These are phyloP conservation scores for Caenorhabditis sp. DNA, from an alignment of 2,888 invertebrate genomes.

Conservation along the genomic window DNA sequence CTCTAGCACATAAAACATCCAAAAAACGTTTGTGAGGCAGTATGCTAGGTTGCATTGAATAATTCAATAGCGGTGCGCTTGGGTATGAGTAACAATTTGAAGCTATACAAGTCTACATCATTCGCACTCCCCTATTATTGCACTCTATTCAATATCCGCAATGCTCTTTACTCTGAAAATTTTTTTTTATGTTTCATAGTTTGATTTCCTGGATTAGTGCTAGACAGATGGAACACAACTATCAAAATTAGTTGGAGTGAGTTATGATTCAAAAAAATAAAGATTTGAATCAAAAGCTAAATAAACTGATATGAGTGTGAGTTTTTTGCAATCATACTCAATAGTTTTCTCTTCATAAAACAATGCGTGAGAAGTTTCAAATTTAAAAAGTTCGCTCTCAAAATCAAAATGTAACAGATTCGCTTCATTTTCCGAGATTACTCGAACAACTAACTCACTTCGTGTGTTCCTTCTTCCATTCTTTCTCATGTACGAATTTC, in stretches of 20 bases:
- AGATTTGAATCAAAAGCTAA: too few species aligned
- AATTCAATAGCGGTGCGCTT: constrained; percentile 3
- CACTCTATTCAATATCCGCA: constrained; percentile 2
- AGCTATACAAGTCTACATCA: neutral
- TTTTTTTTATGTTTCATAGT: constrained; percentile 17
- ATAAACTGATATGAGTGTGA: too few species aligned
- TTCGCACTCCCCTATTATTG: neutral
- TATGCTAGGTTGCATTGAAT: neutral
- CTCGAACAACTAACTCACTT: neutral
- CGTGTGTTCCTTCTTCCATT: neutral
- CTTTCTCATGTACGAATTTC: constrained; percentile 12
- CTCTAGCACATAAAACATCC: neutral
- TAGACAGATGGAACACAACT: neutral
- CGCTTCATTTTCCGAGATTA: constrained; percentile 1
- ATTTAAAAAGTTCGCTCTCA: neutral
- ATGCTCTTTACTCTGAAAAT: neutral
- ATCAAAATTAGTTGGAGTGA: neutral
- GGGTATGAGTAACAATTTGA: constrained; percentile 19
- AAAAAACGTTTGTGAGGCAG: neutral
- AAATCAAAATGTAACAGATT: constrained; percentile 1
- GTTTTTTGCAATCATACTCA: too few species aligned
- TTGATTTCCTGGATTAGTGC: constrained; percentile 15
- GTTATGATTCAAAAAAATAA: neutral
- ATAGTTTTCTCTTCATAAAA: too few species aligned
- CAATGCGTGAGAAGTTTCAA: too few species aligned